phyloP scores from a whole-genome alignment of 2,113 vertebrate genomes.

The Theristicus caerulescens region DNA sequence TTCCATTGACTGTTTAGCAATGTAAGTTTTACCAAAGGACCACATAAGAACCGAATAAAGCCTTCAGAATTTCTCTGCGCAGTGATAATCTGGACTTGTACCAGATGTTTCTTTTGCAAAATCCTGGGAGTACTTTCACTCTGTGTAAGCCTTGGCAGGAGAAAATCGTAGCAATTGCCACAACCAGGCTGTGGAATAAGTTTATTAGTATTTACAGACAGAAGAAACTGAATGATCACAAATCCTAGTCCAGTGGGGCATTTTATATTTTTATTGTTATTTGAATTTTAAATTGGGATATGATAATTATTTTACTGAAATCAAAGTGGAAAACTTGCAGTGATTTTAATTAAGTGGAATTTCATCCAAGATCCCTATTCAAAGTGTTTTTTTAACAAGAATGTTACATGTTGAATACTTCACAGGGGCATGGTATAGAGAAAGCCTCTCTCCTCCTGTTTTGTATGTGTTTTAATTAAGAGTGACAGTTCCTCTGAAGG shows the following conservation, averaged over 20 bases:
- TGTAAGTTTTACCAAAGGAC: background rate
- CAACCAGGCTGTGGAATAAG: background rate
- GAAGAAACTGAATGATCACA: background rate
- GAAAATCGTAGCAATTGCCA: background rate
- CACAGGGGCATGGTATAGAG: background rate
- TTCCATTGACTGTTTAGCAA: background rate
- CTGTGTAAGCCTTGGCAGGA: slow-evolving; percentile 5
- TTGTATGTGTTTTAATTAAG: background rate
- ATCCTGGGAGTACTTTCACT: background rate
- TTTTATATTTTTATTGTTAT: background rate
- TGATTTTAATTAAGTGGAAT: background rate
- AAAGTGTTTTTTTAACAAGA: background rate
- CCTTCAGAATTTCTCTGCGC: background rate
- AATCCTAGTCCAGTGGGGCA: background rate
- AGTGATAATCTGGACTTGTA: background rate
- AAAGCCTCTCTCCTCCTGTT: background rate
- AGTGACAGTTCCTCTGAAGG: background rate
- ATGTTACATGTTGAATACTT: background rate
- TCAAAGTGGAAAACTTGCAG: background rate
- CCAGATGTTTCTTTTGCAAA: slow-evolving; percentile 6
- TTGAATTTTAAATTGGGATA: background rate
- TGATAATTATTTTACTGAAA: background rate
- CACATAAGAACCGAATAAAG: background rate
- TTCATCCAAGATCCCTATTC: background rate
- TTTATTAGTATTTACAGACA: slow-evolving; percentile 4